Evolutionary conservation across 2,797 vertebrate genomes (phyloP).

Genomic region (Cryptoblepharus egeriae): DNA sequence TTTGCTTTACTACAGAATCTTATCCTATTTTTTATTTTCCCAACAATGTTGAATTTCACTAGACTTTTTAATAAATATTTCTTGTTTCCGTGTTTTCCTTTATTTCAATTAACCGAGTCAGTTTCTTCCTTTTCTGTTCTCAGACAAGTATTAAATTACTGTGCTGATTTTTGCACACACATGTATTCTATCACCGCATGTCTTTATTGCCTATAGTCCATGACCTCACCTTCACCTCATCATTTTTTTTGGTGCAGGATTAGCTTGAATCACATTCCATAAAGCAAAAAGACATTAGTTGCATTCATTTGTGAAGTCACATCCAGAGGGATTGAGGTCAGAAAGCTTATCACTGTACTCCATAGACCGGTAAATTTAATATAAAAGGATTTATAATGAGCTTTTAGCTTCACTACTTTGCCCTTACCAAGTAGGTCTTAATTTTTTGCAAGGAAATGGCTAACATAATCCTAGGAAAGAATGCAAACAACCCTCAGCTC

Average conservation of each 20-base stretch:
- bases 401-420: constrained; percentile 11
- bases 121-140: constrained; percentile 8
- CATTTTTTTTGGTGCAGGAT: constrained; percentile 35
- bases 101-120: not conserved
- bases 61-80: not conserved
- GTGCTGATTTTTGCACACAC: not conserved
- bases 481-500: constrained; percentile 3
- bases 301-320: constrained; percentile 41
- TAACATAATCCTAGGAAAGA: constrained; percentile 43
- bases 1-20: not conserved
- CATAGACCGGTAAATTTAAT: constrained; percentile 46
- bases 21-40: not conserved
- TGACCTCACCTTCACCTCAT: constrained; percentile 45
- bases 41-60: not conserved
- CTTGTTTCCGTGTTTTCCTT: not conserved
- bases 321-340: constrained; percentile 34
- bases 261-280: constrained; percentile 35
- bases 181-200: not conserved
- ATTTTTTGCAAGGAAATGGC: constrained; percentile 46
- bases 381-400: constrained; percentile 34
- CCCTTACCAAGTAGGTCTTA: constrained; percentile 10
- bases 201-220: constrained; percentile 17
- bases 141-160: not conserved
- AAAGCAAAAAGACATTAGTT: constrained; percentile 50
- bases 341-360: constrained; percentile 37